Evolutionary conservation across 2,113 vertebrate genomes (phyloP), one percentile per base, ranked within the genome.

Genomic region (Orthochromis malagaraziensis): DNA sequence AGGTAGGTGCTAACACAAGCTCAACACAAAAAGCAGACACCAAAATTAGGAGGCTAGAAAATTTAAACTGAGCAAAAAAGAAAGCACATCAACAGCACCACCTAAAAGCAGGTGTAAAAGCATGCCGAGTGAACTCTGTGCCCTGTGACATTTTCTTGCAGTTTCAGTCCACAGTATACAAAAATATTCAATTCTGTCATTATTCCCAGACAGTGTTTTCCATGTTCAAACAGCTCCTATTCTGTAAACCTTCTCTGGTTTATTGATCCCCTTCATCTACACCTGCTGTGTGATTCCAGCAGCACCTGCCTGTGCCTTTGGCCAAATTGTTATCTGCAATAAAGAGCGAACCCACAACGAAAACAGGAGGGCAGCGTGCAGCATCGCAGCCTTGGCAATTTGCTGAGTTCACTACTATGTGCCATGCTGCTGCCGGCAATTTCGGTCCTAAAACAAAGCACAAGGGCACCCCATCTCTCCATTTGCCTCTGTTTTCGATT

Each of bases 281-380:
- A 88, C 89, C 88, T 92, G 89, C 88, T 92, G 88, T 83, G 57
- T 87, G 58, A 79, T 87, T 88, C 57, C 85, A 80, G 79, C 81
- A 65, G 86, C 88, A 94, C 88, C 93, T 93, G 89, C 53, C 79
- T 93, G 58, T 88, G 84, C 88, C 88, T 87, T 75, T 88, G 89
- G 88, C 81, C 86, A 92, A 82, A 88, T 75, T 91, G 80, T 91
- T 92, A 90, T 87, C 88, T 90, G 70, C 84, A 89, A 92, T 89
- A 87, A 93, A 93, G 85, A 87, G 81, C 9, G 60, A 89, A 89
- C 47, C 77, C 81, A 87, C 85, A 85, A 86, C 86, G 84, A 87
- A 88, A 89, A 79, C 75, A 92, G 24, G 85, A 84, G 47, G 88
- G 60, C 86, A 84, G 87, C 58, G 5, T 87, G 82, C 88, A 84